These are phyloP conservation scores for Passer montanus DNA, from an alignment of 2,113 vertebrate genomes.

Conservation along the genomic window DNA sequence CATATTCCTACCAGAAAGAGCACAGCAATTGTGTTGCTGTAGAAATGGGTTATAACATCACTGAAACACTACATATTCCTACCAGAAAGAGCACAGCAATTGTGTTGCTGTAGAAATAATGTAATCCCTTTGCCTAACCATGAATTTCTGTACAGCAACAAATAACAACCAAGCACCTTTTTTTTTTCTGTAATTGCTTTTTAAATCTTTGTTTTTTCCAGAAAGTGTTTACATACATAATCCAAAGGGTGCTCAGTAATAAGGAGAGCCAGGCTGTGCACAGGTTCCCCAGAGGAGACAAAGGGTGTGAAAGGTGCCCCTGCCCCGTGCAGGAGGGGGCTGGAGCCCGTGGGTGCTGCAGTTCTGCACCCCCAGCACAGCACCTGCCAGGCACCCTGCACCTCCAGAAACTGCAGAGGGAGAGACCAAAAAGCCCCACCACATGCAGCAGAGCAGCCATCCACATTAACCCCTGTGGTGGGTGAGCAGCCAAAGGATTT, in stretches of 20 bases:
- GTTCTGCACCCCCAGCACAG: not conserved
- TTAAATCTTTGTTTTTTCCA: not conserved
- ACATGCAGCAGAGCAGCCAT: fast-evolving
- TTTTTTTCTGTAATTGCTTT: not conserved
- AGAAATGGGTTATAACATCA: not conserved
- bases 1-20: not conserved
- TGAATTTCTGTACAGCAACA: not conserved
- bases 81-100: not conserved
- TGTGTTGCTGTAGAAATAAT: not conserved
- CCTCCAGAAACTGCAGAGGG: not conserved
- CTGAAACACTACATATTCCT: not conserved
- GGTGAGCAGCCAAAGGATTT: not conserved
- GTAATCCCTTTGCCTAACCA: not conserved
- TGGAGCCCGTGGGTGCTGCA: not conserved
- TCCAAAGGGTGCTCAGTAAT: not conserved
- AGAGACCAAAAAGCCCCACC: not conserved
- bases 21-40: not conserved
- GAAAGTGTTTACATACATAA: not conserved
- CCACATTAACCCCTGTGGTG: fast-evolving
- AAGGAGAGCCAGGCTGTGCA: fast-evolving
- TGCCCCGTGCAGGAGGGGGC: fast-evolving
- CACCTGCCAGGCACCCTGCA: not conserved
- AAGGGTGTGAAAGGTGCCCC: not conserved
- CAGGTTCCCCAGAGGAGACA: not conserved
- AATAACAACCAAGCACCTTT: not conserved